phyloP scores from a whole-genome alignment of 2,113 vertebrate genomes.

The Rynchops niger region DNA sequence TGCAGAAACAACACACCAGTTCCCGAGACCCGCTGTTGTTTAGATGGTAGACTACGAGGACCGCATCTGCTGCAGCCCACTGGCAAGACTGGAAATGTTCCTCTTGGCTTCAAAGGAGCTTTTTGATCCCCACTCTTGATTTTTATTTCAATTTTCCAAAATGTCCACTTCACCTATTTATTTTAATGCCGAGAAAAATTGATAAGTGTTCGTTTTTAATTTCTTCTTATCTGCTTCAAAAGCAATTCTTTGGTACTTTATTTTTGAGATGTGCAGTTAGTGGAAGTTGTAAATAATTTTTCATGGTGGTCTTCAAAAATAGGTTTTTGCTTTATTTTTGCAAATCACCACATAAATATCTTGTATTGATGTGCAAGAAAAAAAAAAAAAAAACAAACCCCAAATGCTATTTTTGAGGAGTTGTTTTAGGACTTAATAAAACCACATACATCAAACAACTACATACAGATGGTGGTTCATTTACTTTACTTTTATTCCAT shows the following conservation, averaged over 20 bases:
- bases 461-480: neutral
- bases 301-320: neutral
- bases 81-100: fast-evolving
- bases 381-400: neutral
- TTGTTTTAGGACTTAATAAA: neutral
- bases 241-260: neutral
- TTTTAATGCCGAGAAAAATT: neutral
- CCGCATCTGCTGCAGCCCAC: neutral
- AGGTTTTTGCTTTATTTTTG: neutral
- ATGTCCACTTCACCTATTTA: neutral
- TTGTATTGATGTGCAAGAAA: neutral
- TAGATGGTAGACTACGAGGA: fast-evolving
- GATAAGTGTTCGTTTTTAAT: neutral
- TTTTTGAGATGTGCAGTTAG: neutral
- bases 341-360: neutral
- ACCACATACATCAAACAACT: neutral
- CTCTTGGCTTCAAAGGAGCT: neutral
- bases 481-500: neutral
- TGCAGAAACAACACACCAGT: neutral
- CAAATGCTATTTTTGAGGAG: neutral
- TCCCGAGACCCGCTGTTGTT: no score
- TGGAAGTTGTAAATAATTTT: neutral
- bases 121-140: neutral
- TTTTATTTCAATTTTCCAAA: neutral
- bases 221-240: neutral